These are phyloP conservation scores for Rhagonycha lutea DNA, from an alignment of 2,888 invertebrate genomes.

Conservation along the genomic window DNA sequence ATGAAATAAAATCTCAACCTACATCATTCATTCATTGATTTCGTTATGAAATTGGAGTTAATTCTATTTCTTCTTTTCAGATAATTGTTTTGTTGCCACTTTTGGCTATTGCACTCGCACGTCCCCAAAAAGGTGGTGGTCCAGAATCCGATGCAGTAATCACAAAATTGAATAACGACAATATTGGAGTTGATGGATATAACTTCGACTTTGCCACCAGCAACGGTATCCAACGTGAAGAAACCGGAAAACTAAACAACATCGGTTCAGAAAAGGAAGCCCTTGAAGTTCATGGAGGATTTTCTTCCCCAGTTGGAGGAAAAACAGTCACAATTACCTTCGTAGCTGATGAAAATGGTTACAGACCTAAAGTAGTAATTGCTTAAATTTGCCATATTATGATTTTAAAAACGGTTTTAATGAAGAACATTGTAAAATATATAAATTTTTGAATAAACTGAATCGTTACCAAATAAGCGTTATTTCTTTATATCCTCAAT, in stretches of 20 bases:
- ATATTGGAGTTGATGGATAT: slow-evolving; percentile 62
- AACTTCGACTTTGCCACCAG: slow-evolving; percentile 59
- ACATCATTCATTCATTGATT: neutral
- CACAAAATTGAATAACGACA: slow-evolving; percentile 63
- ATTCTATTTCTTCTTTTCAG: slow-evolving; percentile 11
- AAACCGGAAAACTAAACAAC: slow-evolving; percentile 52
- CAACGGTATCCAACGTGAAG: slow-evolving; percentile 51
- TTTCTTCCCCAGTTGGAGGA: slow-evolving; percentile 57
- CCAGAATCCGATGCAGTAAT: slow-evolving; percentile 58
- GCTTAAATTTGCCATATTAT: neutral
- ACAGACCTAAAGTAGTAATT: slow-evolving; percentile 51
- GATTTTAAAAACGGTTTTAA: neutral
- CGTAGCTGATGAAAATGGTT: slow-evolving; percentile 63
- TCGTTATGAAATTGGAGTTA: neutral
- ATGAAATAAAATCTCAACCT: neutral
- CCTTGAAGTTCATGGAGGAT: slow-evolving; percentile 54
- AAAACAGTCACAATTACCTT: slow-evolving; percentile 55
- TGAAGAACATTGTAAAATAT: neutral
- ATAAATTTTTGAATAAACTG: neutral
- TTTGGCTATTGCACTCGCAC: slow-evolving; percentile 31
- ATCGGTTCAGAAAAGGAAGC: slow-evolving; percentile 54
- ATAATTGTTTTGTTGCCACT: slow-evolving; percentile 21
- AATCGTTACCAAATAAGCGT: neutral
- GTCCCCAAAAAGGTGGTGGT: slow-evolving; percentile 42
- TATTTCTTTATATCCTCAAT: neutral